A percentile compares a stretch with the other conserved stretches of the same genome.
phyloP scores from a whole-genome alignment of 1,140 invertebrate genomes.

The Drosophila mayri region DNA sequence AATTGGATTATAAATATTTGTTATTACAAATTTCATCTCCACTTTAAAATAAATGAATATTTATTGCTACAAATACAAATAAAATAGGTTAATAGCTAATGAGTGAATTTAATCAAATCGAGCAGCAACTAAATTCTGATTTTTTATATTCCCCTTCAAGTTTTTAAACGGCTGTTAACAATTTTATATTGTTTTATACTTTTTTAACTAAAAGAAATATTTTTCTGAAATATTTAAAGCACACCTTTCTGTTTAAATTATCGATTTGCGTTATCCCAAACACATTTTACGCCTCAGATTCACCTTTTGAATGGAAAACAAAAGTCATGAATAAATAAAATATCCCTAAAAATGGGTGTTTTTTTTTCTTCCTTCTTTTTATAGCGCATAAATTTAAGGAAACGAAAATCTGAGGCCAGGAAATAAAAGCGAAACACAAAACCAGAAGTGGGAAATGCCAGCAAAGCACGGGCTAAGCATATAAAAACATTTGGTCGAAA shows the following conservation, averaged over 20 bases:
- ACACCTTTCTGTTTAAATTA: constrained; percentile 22
- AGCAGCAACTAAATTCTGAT: background rate
- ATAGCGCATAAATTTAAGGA: constrained; percentile 73
- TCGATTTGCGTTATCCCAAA: constrained; percentile 38
- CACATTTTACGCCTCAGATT: constrained; percentile 20
- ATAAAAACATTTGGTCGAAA: constrained; percentile 50
- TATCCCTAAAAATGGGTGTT: constrained; percentile 33
- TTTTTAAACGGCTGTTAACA: no score
- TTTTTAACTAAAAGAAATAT: background rate
- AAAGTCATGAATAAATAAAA: constrained; percentile 72
- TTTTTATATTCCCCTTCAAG: background rate
- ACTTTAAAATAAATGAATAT: no score
- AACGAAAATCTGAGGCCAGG: constrained; percentile 68
- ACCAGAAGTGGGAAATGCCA: constrained; percentile 47
- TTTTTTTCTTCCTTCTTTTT: constrained; percentile 51
- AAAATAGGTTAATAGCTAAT: background rate
- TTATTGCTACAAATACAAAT: background rate
- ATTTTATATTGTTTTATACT: background rate
- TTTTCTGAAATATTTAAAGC: background rate
- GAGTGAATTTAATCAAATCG: no score
- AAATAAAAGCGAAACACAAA: constrained; percentile 68
- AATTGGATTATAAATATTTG: background rate
- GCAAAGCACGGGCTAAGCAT: constrained; percentile 22
- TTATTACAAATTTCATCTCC: no score
- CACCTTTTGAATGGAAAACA: constrained; percentile 52